phyloP scores from a whole-genome alignment of 2,888 invertebrate genomes.

The Scaptodrosophila latifasciaeformis region DNA sequence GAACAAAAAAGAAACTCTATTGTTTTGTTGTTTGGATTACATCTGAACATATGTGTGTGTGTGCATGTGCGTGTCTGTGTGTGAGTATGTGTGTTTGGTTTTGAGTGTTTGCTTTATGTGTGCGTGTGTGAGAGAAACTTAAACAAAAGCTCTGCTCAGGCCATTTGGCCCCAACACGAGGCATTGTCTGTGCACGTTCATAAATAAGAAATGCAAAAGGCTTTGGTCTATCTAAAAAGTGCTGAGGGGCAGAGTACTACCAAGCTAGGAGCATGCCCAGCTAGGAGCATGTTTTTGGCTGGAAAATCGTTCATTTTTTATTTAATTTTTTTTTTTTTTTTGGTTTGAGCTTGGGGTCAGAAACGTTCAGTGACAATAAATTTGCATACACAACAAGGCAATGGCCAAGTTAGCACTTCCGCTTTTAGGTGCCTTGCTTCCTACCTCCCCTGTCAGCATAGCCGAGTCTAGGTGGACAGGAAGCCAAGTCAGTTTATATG shows the following conservation, averaged over 20 bases:
- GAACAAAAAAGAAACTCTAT: not conserved
- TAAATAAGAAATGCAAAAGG: slow-evolving; percentile 62
- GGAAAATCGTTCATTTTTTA: too few species aligned
- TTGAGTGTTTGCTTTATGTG: slow-evolving; percentile 6
- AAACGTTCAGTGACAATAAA: slow-evolving; percentile 54
- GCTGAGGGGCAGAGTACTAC: not conserved
- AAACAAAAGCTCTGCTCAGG: slow-evolving; percentile 24
- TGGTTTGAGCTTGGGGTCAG: slow-evolving; percentile 2
- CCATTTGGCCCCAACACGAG: slow-evolving; percentile 15
- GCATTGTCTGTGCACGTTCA: slow-evolving; percentile 65
- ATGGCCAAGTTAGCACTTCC: slow-evolving; percentile 35
- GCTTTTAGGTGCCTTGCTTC: slow-evolving; percentile 2
- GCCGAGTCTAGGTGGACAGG: slow-evolving; percentile 18
- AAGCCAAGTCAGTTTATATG: slow-evolving; percentile 63
- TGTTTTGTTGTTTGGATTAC: not conserved
- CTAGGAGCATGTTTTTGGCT: too few species aligned
- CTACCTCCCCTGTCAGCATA: not conserved
- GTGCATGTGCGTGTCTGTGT: slow-evolving; percentile 7
- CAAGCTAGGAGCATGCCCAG: too few species aligned
- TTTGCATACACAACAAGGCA: slow-evolving; percentile 56
- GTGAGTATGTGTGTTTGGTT: slow-evolving; percentile 4
- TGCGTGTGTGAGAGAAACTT: slow-evolving; percentile 19
- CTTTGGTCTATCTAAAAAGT: slow-evolving; percentile 10
- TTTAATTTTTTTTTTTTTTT: not conserved
- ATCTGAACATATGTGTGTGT: slow-evolving; percentile 2